Conservation (phyloP, 2,888 invertebrate species). For the Mylabris sibirica region DNA sequence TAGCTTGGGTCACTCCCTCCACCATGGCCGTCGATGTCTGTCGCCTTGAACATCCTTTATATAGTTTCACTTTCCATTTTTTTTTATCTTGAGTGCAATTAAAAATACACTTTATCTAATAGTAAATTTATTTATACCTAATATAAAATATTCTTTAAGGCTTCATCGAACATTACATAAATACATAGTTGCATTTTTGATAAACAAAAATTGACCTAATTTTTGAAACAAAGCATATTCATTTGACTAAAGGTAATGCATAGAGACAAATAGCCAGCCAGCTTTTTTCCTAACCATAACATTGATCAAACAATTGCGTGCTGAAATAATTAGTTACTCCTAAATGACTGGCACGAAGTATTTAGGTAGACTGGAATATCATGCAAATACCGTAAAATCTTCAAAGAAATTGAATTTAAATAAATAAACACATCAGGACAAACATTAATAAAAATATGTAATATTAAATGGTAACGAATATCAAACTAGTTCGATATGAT, state of each 20-base stretch:
- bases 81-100: not conserved
- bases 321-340: not conserved
- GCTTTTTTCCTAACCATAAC: not conserved
- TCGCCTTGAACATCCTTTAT: not conserved
- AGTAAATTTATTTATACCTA: no score
- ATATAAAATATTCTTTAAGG: no score
- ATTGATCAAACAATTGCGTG: conserved; percentile 11
- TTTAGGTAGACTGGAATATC: not conserved
- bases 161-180: not conserved
- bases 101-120: not conserved
- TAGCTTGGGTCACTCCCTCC: conserved; percentile 21
- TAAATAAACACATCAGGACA: not conserved
- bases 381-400: not conserved
- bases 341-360: not conserved
- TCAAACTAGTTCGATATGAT: not conserved
- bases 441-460: no score
- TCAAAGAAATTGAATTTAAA: not conserved
- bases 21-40: conserved; percentile 7
- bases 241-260: not conserved
- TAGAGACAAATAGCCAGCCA: not conserved
- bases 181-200: not conserved
- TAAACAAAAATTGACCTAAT: not conserved
- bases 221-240: not conserved
- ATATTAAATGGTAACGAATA: not conserved
- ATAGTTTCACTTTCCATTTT: not conserved